These are phyloP conservation scores for Nephila pilipes DNA, from an alignment of 1,140 invertebrate species.

Conservation along the genomic window DNA sequence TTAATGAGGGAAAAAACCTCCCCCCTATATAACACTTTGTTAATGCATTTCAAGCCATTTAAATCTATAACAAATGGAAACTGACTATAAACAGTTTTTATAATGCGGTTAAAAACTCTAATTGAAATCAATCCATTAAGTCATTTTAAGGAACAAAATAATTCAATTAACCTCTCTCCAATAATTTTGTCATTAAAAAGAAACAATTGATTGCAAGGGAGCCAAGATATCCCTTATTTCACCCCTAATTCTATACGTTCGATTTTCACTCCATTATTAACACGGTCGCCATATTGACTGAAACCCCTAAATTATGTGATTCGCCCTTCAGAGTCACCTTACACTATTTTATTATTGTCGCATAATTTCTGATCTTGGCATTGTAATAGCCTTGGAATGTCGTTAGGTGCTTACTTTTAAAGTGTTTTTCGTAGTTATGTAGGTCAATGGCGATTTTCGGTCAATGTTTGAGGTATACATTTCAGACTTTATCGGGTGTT, in stretches of 20 bases:
- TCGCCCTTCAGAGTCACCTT: neutral
- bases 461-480: neutral
- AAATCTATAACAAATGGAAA: neutral
- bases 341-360: neutral
- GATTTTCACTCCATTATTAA: neutral
- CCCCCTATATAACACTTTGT: neutral
- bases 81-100: neutral
- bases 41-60: neutral
- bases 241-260: neutral
- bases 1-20: neutral
- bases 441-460: neutral
- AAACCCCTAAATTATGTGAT: neutral
- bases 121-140: neutral
- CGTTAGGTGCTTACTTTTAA: neutral
- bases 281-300: neutral
- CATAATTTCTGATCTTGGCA: neutral
- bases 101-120: neutral
- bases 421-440: conserved; percentile 1
- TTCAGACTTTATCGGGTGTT: neutral
- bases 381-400: neutral
- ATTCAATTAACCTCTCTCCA: neutral
- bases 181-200: neutral
- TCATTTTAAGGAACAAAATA: neutral
- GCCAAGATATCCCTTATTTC: neutral
- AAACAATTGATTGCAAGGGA: neutral